A percentile compares a stretch with the other conserved stretches of the same genome.
phyloP scores from a whole-genome alignment of 2,888 invertebrate species.

The Halocaridina rubra region DNA sequence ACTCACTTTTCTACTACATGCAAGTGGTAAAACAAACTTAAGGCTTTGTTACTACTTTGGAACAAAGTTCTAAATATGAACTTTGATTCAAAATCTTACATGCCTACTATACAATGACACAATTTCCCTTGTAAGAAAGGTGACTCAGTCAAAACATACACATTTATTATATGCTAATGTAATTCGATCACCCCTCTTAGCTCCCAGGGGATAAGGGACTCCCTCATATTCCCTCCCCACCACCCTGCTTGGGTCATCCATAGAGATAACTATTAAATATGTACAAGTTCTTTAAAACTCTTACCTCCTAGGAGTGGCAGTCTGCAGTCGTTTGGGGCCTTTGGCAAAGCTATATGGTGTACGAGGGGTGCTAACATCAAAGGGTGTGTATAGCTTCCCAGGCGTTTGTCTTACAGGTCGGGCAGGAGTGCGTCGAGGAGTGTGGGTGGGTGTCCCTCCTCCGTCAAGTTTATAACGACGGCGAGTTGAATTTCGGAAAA shows the following conservation, averaged over 20 bases:
- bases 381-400: constrained; percentile 48
- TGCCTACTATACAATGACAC: too few relatives aligned
- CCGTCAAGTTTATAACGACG: constrained; percentile 41
- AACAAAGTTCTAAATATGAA: too few relatives aligned
- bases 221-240: too few relatives aligned
- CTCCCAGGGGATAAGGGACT: too few relatives aligned
- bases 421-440: constrained; percentile 10
- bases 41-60: too few relatives aligned
- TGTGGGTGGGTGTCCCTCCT: constrained; percentile 30
- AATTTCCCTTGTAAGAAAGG: too few relatives aligned
- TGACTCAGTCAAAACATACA: too few relatives aligned
- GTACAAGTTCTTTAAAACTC: background rate
- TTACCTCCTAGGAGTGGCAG: constrained; percentile 19
- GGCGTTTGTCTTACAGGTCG: constrained; percentile 18
- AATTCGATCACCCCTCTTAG: too few relatives aligned
- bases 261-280: background rate
- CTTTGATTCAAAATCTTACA: too few relatives aligned
- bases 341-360: constrained; percentile 33
- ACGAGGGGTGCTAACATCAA: constrained; percentile 36
- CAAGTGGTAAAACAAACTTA: too few relatives aligned
- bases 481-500: constrained; percentile 43
- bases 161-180: too few relatives aligned
- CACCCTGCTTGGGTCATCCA: background rate
- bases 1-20: too few relatives aligned
- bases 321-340: constrained; percentile 39